Evolutionary conservation across 2,888 invertebrate species (phyloP).

Genomic region (Bugula neritina): DNA sequence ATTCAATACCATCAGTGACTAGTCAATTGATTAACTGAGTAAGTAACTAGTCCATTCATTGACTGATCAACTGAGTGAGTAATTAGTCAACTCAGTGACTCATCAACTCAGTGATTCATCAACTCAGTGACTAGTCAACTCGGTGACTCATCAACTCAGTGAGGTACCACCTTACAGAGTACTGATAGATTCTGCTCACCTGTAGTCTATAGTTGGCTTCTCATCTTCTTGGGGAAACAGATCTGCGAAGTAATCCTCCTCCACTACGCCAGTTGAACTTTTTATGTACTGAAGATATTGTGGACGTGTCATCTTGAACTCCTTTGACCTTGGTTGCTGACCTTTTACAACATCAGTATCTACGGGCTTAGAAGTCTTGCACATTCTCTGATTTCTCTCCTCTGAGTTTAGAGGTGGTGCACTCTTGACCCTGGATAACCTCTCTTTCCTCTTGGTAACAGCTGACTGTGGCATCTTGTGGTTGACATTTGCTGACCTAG

Average conservation of each 20-base stretch:
- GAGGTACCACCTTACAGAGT: too few species aligned
- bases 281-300: constrained; percentile 23
- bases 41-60: too few species aligned
- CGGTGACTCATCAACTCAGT: too few species aligned
- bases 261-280: constrained; percentile 18
- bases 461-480: not conserved
- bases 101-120: too few species aligned
- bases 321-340: not conserved
- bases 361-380: not conserved
- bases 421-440: not conserved
- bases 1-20: too few species aligned
- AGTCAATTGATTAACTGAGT: too few species aligned
- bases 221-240: constrained; percentile 12
- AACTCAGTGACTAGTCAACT: too few species aligned
- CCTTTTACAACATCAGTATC: too few species aligned
- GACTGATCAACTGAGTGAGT: too few species aligned
- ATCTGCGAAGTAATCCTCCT: constrained; percentile 25
- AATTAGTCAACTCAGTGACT: too few species aligned
- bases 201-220: not conserved
- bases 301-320: constrained; percentile 1
- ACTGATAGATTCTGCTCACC: too few species aligned
- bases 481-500: not conserved
- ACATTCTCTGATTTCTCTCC: not conserved
- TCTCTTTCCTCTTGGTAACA: not conserved
- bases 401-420: constrained; percentile 18